Evolutionary conservation across 2,888 invertebrate genomes (phyloP).

Genomic region (Brachypterus glaber): DNA sequence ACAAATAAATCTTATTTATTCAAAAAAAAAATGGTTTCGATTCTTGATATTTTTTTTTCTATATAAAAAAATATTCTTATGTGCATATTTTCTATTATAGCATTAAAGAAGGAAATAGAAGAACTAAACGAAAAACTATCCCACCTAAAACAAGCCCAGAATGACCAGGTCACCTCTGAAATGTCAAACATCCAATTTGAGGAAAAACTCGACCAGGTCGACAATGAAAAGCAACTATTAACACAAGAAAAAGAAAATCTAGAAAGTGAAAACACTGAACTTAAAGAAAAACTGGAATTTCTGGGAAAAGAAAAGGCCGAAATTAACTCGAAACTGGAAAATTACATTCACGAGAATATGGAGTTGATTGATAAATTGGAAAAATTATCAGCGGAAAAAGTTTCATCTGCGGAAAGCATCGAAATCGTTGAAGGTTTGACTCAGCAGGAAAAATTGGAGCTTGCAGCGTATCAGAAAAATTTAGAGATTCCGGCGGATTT

Average conservation of each 20-base stretch:
- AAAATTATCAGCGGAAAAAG: slow-evolving; percentile 61
- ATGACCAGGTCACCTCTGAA: slow-evolving; percentile 64
- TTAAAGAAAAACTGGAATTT: slow-evolving; percentile 46
- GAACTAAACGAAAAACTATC: slow-evolving; percentile 52
- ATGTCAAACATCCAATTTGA: slow-evolving; percentile 70
- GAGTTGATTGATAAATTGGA: slow-evolving; percentile 63
- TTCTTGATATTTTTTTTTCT: no score
- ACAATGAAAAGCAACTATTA: slow-evolving; percentile 44
- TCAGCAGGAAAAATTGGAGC: slow-evolving; percentile 59
- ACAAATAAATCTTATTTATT: no score
- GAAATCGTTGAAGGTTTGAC: slow-evolving; percentile 64
- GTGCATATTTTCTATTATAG: no score
- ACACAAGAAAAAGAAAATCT: slow-evolving; percentile 44
- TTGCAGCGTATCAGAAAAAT: slow-evolving; percentile 56
- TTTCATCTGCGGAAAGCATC: slow-evolving; percentile 66
- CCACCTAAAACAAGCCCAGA: slow-evolving; percentile 54
- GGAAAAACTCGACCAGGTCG: slow-evolving; percentile 57
- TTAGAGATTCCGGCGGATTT: slow-evolving; percentile 26
- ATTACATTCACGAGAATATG: slow-evolving; percentile 62
- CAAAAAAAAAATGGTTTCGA: no score
- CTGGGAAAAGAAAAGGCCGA: slow-evolving; percentile 53
- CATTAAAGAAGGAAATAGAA: slow-evolving; percentile 54
- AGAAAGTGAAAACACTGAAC: slow-evolving; percentile 46
- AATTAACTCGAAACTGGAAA: slow-evolving; percentile 51
- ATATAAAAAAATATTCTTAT: no score